Evolutionary conservation across 2,797 vertebrate species (phyloP).

Genomic region (Oreochromis mossambicus): DNA sequence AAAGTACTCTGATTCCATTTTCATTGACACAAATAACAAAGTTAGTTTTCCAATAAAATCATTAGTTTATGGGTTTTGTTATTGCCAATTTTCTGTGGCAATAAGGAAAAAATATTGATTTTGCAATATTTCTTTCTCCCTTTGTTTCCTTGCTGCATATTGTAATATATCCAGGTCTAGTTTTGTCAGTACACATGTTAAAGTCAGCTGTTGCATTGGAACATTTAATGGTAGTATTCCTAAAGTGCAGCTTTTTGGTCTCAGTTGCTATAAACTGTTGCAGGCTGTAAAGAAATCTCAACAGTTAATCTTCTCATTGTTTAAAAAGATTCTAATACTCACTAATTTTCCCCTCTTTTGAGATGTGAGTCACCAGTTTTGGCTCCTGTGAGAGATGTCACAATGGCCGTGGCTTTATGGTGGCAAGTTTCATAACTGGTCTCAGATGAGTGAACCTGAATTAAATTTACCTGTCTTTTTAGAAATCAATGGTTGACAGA

Average conservation of each 20-base stretch:
- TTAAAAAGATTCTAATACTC: background rate
- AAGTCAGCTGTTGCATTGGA: background rate
- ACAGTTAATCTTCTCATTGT: background rate
- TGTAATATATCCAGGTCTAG: background rate
- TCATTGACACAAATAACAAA: background rate
- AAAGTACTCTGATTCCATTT: background rate
- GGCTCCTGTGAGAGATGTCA: background rate
- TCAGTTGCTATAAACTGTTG: background rate
- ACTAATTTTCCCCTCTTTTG: background rate
- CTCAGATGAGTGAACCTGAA: background rate
- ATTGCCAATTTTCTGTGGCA: background rate
- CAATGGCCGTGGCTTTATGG: background rate
- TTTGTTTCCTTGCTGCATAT: background rate
- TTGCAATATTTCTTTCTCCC: background rate
- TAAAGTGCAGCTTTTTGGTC: background rate
- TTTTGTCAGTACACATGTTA: background rate
- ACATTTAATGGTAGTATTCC: background rate
- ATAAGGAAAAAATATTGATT: background rate
- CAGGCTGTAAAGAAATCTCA: background rate
- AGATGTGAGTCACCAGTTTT: background rate
- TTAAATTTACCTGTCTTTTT: background rate
- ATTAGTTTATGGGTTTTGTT: background rate
- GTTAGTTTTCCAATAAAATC: background rate
- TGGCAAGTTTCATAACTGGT: background rate
- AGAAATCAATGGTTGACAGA: background rate